Percentiles rank a stretch among this genome's conserved stretches.
Evolutionary conservation across 2,888 invertebrate genomes (phyloP).

Genomic region (Fabriciana adippe): DNA sequence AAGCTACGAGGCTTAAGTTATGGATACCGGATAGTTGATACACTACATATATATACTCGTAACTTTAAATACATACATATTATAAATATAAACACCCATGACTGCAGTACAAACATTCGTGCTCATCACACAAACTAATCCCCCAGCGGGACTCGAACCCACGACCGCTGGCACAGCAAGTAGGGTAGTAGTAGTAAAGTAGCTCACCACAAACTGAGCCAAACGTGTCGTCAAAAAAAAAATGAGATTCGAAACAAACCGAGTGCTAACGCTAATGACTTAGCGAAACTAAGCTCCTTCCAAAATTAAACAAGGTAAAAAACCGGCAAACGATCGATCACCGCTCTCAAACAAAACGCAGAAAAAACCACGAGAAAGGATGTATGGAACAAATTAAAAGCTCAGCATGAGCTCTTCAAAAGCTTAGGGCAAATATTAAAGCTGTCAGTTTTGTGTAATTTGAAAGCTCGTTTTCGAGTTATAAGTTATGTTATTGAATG

Average conservation of each 20-base stretch:
- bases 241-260: constrained; percentile 43
- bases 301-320: constrained; percentile 79
- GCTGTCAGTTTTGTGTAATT: constrained; percentile 65
- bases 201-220: no score
- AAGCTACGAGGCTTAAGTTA: no score
- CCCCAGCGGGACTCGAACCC: no score
- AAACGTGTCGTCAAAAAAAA: no score
- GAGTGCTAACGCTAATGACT: constrained; percentile 70
- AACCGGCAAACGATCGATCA: constrained; percentile 79
- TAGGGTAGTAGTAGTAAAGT: no score
- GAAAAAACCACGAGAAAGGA: constrained; percentile 75
- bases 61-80: no score
- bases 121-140: no score
- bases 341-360: constrained; percentile 75
- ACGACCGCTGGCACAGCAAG: no score
- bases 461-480: constrained; percentile 53
- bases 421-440: constrained; percentile 78
- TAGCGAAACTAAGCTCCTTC: constrained; percentile 76
- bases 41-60: no score
- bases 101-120: no score
- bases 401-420: constrained; percentile 75
- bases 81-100: no score
- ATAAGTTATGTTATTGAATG: constrained; percentile 78
- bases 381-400: constrained; percentile 81
- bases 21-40: no score